phyloP scores from a whole-genome alignment of 35 echinoderm and acorn worm genomes.

The Diadema setosum region DNA sequence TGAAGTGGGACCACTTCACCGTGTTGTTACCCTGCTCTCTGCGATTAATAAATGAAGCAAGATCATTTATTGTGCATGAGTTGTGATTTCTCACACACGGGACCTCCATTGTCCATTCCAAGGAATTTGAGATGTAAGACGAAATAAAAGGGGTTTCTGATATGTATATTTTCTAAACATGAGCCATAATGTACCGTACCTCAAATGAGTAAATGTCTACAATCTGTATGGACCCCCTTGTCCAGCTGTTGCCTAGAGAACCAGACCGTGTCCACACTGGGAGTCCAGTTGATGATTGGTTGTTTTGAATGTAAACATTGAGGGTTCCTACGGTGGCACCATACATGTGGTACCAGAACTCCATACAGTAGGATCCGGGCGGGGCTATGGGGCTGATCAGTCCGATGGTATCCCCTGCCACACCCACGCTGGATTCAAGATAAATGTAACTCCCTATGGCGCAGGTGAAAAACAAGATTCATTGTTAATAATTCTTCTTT shows the following conservation, averaged over 20 bases:
- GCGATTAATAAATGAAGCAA: no score
- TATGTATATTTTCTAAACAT: no score
- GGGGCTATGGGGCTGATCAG: background rate
- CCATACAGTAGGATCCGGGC: slow-evolving; percentile 1
- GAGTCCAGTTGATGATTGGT: background rate
- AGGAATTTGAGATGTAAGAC: no score
- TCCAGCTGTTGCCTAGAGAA: slow-evolving; percentile 71
- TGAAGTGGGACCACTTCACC: no score
- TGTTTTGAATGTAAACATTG: slow-evolving; percentile 35
- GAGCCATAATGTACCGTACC: slow-evolving; percentile 49
- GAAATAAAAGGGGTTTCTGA: no score
- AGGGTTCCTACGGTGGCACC: slow-evolving; percentile 45
- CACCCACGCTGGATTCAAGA: background rate
- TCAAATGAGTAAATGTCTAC: slow-evolving; percentile 50
- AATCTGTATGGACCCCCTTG: slow-evolving; percentile 28
- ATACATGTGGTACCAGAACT: slow-evolving; percentile 46
- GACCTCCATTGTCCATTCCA: no score
- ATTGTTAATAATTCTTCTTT: no score
- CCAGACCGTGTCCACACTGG: slow-evolving; percentile 41
- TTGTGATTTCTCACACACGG: no score
- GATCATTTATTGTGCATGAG: no score
- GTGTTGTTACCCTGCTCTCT: no score
- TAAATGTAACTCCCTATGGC: background rate
- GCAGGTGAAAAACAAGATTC: no score
- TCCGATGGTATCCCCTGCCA: background rate